A percentile compares a stretch with the other conserved stretches of the same genome.
phyloP scores from a whole-genome alignment of 2,113 vertebrate species.

The Mellivora capensis region DNA sequence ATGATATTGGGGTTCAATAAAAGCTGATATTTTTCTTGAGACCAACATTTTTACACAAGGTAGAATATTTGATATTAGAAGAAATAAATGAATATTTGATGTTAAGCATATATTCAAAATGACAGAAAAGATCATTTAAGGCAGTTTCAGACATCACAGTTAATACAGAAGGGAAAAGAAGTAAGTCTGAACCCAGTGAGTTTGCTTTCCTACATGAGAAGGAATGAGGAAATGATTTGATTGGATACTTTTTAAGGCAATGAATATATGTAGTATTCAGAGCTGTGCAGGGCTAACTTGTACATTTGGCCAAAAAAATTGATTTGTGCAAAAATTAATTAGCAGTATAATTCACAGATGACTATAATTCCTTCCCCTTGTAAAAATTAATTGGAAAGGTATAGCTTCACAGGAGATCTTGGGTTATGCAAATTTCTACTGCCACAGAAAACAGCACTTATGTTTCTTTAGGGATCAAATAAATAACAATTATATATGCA shows the following conservation, averaged over 20 bases:
- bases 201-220: neutral
- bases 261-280: neutral
- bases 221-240: neutral
- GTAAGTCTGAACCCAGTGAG: neutral
- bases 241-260: neutral
- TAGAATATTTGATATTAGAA: neutral
- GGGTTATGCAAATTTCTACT: constrained; percentile 42
- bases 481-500: constrained; percentile 43
- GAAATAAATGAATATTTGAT: neutral
- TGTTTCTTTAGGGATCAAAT: constrained; percentile 48
- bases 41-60: neutral
- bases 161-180: neutral
- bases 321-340: constrained; percentile 57
- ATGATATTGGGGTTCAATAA: neutral
- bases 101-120: neutral
- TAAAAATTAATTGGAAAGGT: constrained; percentile 51
- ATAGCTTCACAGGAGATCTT: constrained; percentile 29
- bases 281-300: neutral
- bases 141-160: neutral
- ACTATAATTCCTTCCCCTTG: constrained; percentile 10
- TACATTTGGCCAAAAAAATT: constrained; percentile 23
- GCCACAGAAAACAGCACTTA: constrained; percentile 37
- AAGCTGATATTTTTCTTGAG: neutral
- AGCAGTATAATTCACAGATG: constrained; percentile 39
- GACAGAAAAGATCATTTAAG: neutral